Evolutionary conservation across 2,797 vertebrate species (phyloP).

Genomic region (Fistularia commersonii): DNA sequence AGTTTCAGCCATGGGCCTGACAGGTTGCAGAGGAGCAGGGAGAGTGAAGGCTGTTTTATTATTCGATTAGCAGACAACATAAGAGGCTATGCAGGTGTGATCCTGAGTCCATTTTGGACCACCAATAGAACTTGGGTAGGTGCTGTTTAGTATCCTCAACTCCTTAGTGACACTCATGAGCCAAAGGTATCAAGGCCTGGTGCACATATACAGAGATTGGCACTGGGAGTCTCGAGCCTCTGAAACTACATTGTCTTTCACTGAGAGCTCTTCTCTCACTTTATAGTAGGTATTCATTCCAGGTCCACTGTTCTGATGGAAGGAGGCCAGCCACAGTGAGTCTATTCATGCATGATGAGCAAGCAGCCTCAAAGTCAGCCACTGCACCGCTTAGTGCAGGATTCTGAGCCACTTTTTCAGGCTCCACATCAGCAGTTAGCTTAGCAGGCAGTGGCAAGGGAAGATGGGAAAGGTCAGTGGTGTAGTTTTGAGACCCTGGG

Average conservation of each 20-base stretch:
- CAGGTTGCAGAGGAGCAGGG: too few relatives aligned
- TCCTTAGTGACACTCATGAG: too few relatives aligned
- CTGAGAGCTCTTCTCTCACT: not conserved
- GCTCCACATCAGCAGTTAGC: not conserved
- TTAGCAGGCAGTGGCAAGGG: not conserved
- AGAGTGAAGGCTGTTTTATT: too few relatives aligned
- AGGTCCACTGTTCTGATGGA: not conserved
- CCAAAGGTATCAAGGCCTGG: not conserved
- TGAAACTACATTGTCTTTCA: not conserved
- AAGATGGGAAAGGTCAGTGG: conserved; percentile 7
- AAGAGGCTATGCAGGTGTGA: too few relatives aligned
- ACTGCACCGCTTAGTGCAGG: not conserved
- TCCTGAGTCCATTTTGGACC: too few relatives aligned
- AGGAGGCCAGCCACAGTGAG: not conserved
- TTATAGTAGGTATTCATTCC: not conserved
- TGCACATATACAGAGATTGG: not conserved
- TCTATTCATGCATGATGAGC: not conserved
- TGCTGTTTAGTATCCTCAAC: too few relatives aligned
- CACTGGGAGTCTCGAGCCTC: not conserved
- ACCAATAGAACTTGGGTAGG: too few relatives aligned
- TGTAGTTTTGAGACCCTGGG: conserved; percentile 2
- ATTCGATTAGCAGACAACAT: too few relatives aligned
- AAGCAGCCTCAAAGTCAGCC: conserved; percentile 1
- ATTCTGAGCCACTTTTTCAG: not conserved
- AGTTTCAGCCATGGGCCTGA: too few relatives aligned